Base-by-base conservation (phyloP, 2,888 invertebrate species). In the Euphydryas editha region DNA sequence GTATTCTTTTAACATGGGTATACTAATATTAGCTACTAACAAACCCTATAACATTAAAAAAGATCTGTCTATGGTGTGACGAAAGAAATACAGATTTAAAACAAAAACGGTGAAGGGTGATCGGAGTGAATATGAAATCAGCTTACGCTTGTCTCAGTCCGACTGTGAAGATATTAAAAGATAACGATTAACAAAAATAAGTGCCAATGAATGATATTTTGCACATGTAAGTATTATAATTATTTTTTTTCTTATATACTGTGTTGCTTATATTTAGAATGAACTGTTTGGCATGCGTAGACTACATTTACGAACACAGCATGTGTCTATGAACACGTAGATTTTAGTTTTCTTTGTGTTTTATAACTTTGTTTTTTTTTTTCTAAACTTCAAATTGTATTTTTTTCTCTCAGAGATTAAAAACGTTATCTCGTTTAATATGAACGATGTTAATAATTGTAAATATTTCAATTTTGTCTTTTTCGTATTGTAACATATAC, bases 1-100 rank as follows among this genome's bases (percentile, higher is more conserved):
- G 92, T 92, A 92, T 92, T 92, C 84, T 92, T 92, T 92, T 92
- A 92, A 92, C 91, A 91, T 92, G 92, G 92, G 92, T 78, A 76
- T 86, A 92, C 92, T 92, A 92, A 92, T 92, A 76, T 74, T 84
- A 87, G 85, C 79, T 78, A 91, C 92, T 92, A 92, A 92, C 90
- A 77, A 77, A 65, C 78, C 76, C 79, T 73, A 62, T 81, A 80
- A 80, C 78, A 74, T 70, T 71, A 65, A 68, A 72, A 74, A 67
- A 74, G 65, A 72, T n/a, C 24, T 51, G 17, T 54, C 54, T 54
- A 36, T 54, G 51, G 7, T 24, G 13, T 30, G 24, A 30, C 49
- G n/a, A 51, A 21, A n/a, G 30, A 30, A 36, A 54, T 36, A 8
- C 36, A 75, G 73, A 75, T 73, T 77, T n/a, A 70, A 69, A 70